phyloP scores from a whole-genome alignment of 2,888 invertebrate species.

The Ecliptopera silaceata region DNA sequence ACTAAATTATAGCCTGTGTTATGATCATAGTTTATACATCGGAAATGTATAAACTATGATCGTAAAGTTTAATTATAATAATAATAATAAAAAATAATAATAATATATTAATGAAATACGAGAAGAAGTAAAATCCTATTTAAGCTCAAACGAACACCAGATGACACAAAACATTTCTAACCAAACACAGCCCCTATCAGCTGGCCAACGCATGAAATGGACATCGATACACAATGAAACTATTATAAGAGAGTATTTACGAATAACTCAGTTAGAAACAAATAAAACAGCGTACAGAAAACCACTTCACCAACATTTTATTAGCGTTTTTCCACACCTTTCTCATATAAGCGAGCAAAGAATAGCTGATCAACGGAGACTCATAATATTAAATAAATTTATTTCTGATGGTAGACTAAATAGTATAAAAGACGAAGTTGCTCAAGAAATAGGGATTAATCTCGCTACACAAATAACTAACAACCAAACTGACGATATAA shows the following conservation, averaged over 20 bases:
- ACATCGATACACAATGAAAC: not conserved
- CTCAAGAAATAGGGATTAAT: not conserved
- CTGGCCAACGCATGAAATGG: constrained; percentile 13
- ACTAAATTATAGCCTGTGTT: no score
- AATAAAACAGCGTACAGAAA: not conserved
- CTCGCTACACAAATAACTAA: not conserved
- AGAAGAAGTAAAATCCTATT: not conserved
- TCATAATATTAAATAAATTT: no score
- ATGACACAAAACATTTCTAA: no score
- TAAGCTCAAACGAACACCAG: not conserved
- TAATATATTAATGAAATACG: not conserved
- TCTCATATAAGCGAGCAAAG: not conserved
- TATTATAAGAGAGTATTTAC: not conserved
- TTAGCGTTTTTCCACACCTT: not conserved
- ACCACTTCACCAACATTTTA: not conserved
- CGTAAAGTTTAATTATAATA: no score
- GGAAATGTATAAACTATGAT: no score
- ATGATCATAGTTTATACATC: no score
- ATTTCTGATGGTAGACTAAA: not conserved
- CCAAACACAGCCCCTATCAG: not conserved
- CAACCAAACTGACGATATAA: not conserved
- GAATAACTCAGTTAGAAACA: not conserved
- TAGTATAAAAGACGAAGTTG: not conserved
- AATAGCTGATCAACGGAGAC: not conserved
- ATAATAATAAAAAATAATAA: no score